Evolutionary conservation across 2,888 invertebrate genomes (phyloP).

Genomic region (Drosophila algonquin): DNA sequence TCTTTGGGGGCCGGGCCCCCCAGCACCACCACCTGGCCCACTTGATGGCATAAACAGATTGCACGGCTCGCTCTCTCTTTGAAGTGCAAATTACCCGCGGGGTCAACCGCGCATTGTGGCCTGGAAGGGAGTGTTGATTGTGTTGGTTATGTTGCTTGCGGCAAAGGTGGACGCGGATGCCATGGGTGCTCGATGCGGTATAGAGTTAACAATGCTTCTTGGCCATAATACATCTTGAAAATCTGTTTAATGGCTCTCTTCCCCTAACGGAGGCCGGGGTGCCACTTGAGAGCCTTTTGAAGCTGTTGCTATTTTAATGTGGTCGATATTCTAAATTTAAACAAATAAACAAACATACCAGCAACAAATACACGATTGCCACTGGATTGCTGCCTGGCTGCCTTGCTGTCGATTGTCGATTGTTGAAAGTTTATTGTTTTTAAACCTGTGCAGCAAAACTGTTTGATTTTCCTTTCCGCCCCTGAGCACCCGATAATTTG

Average conservation of each 20-base stretch:
- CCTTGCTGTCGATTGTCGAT: slow-evolving; percentile 51
- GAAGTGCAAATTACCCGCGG: slow-evolving; percentile 78
- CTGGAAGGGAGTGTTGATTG: slow-evolving; percentile 4
- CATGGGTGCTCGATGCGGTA: background rate
- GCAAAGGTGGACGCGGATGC: slow-evolving; percentile 24
- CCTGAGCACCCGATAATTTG: slow-evolving; percentile 69
- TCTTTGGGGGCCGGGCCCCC: slow-evolving; percentile 52
- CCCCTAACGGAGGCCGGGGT: background rate
- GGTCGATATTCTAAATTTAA: slow-evolving; percentile 77
- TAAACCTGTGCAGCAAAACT: slow-evolving; percentile 63
- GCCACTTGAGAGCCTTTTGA: slow-evolving; percentile 76
- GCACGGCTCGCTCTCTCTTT: slow-evolving; percentile 58
- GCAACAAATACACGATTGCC: slow-evolving; percentile 21
- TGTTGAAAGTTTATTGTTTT: slow-evolving; percentile 75
- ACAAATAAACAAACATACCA: slow-evolving; percentile 72
- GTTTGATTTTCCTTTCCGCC: slow-evolving; percentile 57
- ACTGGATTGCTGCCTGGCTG: slow-evolving; percentile 26
- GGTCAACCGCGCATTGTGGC: slow-evolving; percentile 54
- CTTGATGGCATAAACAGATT: slow-evolving; percentile 74
- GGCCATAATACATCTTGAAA: slow-evolving; percentile 73
- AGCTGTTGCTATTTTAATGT: slow-evolving; percentile 76
- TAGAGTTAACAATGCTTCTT: slow-evolving; percentile 53
- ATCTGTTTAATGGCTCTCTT: slow-evolving; percentile 69
- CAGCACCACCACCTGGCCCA: slow-evolving; percentile 77
- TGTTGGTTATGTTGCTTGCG: background rate